Conservation (phyloP, 2,113 vertebrate genomes). For the Vanacampus margaritifer region DNA sequence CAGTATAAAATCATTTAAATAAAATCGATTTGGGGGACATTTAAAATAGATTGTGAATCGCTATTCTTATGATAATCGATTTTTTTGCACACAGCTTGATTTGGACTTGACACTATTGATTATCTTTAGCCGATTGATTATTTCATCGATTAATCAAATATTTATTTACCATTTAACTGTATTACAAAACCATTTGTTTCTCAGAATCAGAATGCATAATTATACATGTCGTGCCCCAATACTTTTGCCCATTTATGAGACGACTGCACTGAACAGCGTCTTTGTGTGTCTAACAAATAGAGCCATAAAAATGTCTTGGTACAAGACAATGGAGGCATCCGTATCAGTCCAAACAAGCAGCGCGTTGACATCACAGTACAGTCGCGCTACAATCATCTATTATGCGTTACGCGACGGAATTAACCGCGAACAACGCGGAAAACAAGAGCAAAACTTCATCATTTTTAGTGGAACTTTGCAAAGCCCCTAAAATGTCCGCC, state of each 20-base stretch:
- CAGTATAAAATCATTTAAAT: too few relatives aligned
- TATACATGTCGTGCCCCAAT: background rate
- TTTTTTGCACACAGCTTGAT: too few relatives aligned
- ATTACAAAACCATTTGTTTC: too few relatives aligned
- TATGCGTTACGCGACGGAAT: background rate
- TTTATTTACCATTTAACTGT: too few relatives aligned
- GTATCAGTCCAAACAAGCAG: background rate
- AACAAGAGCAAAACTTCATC: conserved; percentile 55
- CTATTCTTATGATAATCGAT: too few relatives aligned
- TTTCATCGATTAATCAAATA: too few relatives aligned
- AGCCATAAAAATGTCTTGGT: background rate
- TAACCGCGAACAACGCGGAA: conserved; percentile 32
- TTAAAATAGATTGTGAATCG: too few relatives aligned
- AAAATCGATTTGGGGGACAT: too few relatives aligned
- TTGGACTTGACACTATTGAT: too few relatives aligned
- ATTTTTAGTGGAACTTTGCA: conserved; percentile 51
- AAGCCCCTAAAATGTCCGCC: conserved; percentile 51
- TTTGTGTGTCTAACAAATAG: background rate
- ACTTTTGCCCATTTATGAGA: background rate
- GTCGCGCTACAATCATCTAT: background rate
- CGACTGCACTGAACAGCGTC: background rate
- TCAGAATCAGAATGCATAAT: too few relatives aligned
- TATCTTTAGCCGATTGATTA: too few relatives aligned
- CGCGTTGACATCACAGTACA: background rate
- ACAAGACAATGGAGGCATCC: background rate